Base-by-base conservation (phyloP, 92 coral and sea anemone genomes). In the Phenganax marumi region DNA sequence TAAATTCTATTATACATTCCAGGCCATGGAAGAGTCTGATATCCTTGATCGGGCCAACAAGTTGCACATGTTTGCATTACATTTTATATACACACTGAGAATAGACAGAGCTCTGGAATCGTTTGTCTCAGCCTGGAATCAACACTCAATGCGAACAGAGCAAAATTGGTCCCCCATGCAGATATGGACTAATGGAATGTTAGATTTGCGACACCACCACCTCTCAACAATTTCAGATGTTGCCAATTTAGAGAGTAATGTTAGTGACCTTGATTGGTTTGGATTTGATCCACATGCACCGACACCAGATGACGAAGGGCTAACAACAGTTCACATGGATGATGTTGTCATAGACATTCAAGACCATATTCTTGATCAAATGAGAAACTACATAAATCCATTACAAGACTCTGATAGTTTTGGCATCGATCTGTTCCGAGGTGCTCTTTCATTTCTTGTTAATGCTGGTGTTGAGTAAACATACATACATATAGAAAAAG, bases 51-150 rank as follows among this genome's bases (percentile, higher is more conserved):
- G 80, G 53, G 62, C 70, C 74, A 85, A 68, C 85, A 70, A 70
- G 7, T 23, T 79, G 56, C 84, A 85, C 48, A 77, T 79, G 81
- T 85, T 85, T 77, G 84, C 65, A 47, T 66, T 77, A 24, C 84
- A 85, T 56, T 82, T 52, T 10, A 53, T 74, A 12, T 84, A 56
- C 60, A 69, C 65, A 19, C 86, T 73, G 43, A 73, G 81, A 49
- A 84, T 84, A 63, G 58, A 84, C 75, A 84, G 55, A 39, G 87
- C 85, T 24, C 63, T 89, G 3, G 70, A 83, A 46, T 61, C 69
- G 51, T 86, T 89, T 86, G 75, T 68, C 8, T 58, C 75, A 26
- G 92, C 90, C 77, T 86, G 88, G 90, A 89, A 83, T 86, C 57
- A 76, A 76, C 88, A 86, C 58, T 85, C 88, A 8, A 64, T 81